Evolutionary conservation across 2,797 vertebrate genomes (phyloP), one percentile per base, ranked within the genome.

Genomic region (Coilia nasus): DNA sequence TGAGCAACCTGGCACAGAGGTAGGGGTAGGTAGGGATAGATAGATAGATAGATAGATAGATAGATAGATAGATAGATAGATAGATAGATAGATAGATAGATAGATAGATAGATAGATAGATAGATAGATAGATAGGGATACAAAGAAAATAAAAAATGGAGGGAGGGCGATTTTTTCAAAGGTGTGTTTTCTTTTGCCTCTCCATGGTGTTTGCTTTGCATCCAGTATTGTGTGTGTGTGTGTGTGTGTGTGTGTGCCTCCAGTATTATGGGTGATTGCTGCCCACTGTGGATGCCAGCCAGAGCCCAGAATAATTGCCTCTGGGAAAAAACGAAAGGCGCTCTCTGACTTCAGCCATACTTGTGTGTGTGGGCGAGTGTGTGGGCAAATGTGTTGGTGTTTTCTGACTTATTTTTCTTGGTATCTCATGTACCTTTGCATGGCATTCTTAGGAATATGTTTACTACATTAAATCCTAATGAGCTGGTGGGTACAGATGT

Each of bases 161-260:
- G 35, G 5, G 35, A 2, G 5, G 35, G 35, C 35, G 2, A 41
- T 41, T 11, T 64, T 11, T 67, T 67, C 28, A 14, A 31, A 67
- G 62, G 62, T 67, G 60, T 64, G 62, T 31, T 67, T 67, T 67
- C 62, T 14, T 67, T 67, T 23, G 25, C 62, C 62, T 67, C 23
- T 15, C 11, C 2, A 15, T 25, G 11, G 62, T 28, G 62, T 67
- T 67, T 67, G 62, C 28, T 31, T 67, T 67, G 25, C 62, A 28
- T 67, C 1, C 62, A 31, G 28, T 67, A 67, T 67, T 23, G 28
- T 67, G 62, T 10, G 25, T 67, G 23, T n/a, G n/a, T n/a, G n/a
- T n/a, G n/a, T n/a, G n/a, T n/a, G n/a, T n/a, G n/a, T n/a, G n/a
- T n/a, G n/a, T n/a, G n/a, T 67, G 25, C 62, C 14, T 67, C 1